phyloP scores from a whole-genome alignment of 2,113 vertebrate genomes.

The Lanius ludovicianus region DNA sequence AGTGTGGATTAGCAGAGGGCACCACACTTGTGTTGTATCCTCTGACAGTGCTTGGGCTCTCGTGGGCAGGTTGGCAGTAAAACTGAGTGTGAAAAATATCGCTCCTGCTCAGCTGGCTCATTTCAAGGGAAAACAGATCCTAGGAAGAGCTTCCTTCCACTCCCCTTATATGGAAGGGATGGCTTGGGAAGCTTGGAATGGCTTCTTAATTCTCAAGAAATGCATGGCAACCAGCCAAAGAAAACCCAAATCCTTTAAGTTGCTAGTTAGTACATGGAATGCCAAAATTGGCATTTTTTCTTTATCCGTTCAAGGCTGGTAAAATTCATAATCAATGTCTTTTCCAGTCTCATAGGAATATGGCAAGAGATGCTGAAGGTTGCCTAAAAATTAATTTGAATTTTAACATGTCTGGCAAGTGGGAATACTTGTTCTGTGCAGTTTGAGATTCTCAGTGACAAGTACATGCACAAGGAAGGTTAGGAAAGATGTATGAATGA shows the following conservation, averaged over 20 bases:
- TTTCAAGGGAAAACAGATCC: background rate
- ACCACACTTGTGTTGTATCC: rapidly evolving
- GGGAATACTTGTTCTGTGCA: background rate
- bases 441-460: background rate
- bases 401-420: background rate
- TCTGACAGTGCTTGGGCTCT: background rate
- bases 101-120: background rate
- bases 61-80: background rate
- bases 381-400: background rate
- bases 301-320: background rate
- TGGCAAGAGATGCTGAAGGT: background rate
- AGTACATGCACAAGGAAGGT: background rate
- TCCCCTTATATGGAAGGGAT: background rate
- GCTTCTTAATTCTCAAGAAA: background rate
- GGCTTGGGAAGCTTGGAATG: background rate
- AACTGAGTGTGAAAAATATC: background rate
- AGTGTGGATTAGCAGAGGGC: background rate
- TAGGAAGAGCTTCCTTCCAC: background rate
- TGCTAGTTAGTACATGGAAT: background rate
- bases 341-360: background rate
- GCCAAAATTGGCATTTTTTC: background rate
- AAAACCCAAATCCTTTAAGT: background rate
- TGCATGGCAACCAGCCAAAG: background rate
- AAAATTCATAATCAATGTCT: background rate
- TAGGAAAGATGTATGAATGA: background rate